Base-by-base conservation (phyloP, 2,797 vertebrate species). In the Malacoctenus gilli region DNA sequence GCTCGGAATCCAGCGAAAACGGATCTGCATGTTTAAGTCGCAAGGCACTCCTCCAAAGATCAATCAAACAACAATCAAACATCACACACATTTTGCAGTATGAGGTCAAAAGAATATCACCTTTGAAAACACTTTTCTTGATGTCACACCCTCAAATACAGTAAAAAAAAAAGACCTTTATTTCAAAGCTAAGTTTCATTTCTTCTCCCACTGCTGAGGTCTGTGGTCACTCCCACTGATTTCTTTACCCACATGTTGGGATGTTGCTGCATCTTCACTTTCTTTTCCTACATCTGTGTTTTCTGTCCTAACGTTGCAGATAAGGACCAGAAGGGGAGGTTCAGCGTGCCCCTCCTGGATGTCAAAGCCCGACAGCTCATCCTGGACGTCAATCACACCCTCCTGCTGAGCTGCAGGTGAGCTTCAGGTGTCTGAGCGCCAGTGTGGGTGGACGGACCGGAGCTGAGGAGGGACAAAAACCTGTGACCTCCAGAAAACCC, bases 321-420 rank as follows among this genome's bases (percentile, higher is more conserved):
- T 72, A 84, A 89, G 79, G 92, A 87, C 79, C 90, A 85, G 62
- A 94, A 88, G 77, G 93, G 91, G 57, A 95, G 87, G 82, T 91
- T 93, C 74, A 94, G 84, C 69, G 72, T 88, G 35, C 96, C 97
- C 18, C 80, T 92, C 49, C 86, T 98, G 91, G 94, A 91, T 75
- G 88, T 95, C 81, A 91, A 87, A 78, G 87, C 84, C 57, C 60
- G 32, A 37, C 92, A 95, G 70, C 81, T 96, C 4, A 38, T 97
- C 83, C 77, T 95, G 65, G 87, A 94, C 79, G 87, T 83, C 61
- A 95, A 95, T 77, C 90, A 96, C 83, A 92, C 91, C 9, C 92
- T 99, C 63, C 81, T 77, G 67, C 91, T 99, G 77, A 89, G 89
- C 65, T 99, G 97, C 95, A 98, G 95, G 97, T 98, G 89, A 93